A percentile compares a stretch with the other conserved stretches of the same genome.
These are phyloP conservation scores for Cotesia chilonis DNA, from an alignment of 1,140 invertebrate genomes.

Conservation along the genomic window DNA sequence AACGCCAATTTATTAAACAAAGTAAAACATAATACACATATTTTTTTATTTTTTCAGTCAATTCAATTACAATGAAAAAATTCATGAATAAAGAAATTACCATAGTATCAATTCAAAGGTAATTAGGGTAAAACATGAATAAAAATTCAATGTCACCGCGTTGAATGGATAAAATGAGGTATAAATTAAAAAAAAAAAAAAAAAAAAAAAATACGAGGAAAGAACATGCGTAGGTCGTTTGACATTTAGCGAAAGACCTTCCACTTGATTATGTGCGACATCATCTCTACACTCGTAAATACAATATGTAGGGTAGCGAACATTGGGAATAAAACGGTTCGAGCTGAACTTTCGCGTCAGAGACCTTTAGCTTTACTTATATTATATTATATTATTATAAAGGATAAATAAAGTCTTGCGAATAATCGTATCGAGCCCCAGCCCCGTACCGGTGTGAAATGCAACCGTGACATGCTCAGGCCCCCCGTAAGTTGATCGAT, in stretches of 20 bases:
- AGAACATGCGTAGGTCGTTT: conserved; percentile 9
- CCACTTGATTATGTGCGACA: conserved; percentile 17
- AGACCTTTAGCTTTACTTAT: conserved; percentile 3
- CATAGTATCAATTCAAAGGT: too few species aligned
- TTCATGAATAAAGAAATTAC: too few species aligned
- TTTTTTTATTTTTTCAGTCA: too few species aligned
- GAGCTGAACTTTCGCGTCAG: conserved; percentile 20
- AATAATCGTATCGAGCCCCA: conserved; percentile 12
- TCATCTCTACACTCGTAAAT: conserved; percentile 9
- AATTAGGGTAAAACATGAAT: background rate
- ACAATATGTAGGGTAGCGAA: conserved; percentile 12
- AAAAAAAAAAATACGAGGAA: background rate
- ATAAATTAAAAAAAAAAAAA: too few species aligned
- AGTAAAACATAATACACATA: background rate
- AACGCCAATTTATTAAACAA: background rate
- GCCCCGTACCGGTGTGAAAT: conserved; percentile 17
- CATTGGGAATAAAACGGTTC: conserved; percentile 8
- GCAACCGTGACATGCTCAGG: conserved; percentile 5
- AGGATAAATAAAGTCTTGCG: conserved; percentile 1
- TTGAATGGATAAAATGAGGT: background rate
- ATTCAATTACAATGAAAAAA: too few species aligned
- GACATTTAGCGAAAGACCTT: conserved; percentile 20
- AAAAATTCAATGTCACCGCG: background rate
- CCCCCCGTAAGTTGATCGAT: conserved; percentile 27
- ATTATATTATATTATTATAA: background rate